Evolutionary conservation across 2,797 vertebrate genomes (phyloP).

Genomic region (Girardinus metallicus): DNA sequence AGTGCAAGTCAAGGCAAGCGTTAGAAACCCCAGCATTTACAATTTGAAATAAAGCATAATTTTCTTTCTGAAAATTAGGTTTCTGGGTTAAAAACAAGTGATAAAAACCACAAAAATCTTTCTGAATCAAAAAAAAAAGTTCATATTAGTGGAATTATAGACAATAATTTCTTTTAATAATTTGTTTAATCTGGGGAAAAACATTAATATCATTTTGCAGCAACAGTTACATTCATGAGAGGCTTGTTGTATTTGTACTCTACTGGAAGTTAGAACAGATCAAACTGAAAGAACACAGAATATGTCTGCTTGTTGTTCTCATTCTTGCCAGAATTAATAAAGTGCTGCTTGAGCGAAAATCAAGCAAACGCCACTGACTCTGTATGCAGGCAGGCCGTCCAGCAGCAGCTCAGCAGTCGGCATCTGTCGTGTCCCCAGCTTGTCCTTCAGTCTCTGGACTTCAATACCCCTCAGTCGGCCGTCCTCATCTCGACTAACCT

Average conservation of each 20-base stretch:
- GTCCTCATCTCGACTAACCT: slow-evolving; percentile 75
- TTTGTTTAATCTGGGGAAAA: too few relatives aligned
- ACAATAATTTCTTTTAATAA: too few relatives aligned
- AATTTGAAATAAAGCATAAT: not conserved
- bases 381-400: slow-evolving; percentile 81
- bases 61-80: not conserved
- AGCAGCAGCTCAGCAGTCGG: slow-evolving; percentile 89
- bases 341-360: not conserved
- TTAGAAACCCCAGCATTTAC: not conserved
- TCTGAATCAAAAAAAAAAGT: too few relatives aligned
- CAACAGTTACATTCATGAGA: too few relatives aligned
- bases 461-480: slow-evolving; percentile 84
- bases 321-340: too few relatives aligned
- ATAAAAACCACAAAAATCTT: not conserved
- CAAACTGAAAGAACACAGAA: too few relatives aligned
- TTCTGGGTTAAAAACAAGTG: not conserved
- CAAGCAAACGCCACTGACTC: slow-evolving; percentile 67
- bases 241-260: too few relatives aligned
- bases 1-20: not conserved
- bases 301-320: too few relatives aligned
- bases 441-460: slow-evolving; percentile 89
- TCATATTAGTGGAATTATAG: too few relatives aligned
- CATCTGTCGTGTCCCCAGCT: slow-evolving; percentile 88
- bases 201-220: too few relatives aligned
- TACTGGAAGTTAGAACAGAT: too few relatives aligned